phyloP scores from a whole-genome alignment of 2,888 invertebrate genomes.

The Melieria picta region DNA sequence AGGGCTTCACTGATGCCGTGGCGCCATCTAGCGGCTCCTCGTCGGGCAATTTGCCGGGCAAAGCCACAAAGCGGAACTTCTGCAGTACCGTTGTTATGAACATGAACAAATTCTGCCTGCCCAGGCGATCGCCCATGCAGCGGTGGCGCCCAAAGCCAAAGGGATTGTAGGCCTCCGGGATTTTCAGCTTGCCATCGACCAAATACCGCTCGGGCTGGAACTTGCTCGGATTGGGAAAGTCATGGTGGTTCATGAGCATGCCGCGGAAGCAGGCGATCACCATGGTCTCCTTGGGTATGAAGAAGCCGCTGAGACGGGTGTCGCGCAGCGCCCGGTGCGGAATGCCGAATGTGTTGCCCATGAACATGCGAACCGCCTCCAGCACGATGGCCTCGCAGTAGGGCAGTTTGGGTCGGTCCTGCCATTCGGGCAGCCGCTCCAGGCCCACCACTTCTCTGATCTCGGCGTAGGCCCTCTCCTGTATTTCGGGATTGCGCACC shows the following conservation, averaged over 20 bases:
- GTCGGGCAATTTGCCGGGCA: conserved; percentile 75
- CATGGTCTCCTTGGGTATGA: conserved; percentile 86
- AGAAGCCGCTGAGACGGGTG: conserved; percentile 76
- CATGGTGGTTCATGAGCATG: conserved; percentile 74
- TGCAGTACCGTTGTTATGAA: conserved; percentile 80
- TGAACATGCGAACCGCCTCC: conserved; percentile 83
- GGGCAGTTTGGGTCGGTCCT: conserved; percentile 81
- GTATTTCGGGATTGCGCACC: conserved; percentile 76
- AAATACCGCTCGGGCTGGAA: conserved; percentile 83
- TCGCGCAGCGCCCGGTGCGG: conserved; percentile 82
- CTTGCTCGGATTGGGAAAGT: conserved; percentile 75
- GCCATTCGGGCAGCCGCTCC: conserved; percentile 74
- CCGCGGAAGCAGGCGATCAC: conserved; percentile 80
- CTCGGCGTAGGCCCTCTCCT: conserved; percentile 80
- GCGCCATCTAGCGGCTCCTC: conserved; percentile 79
- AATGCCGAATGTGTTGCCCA: conserved; percentile 80
- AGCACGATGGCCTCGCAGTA: conserved; percentile 82
- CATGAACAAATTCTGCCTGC: conserved; percentile 80
- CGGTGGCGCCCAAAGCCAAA: conserved; percentile 83
- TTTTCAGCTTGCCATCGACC: conserved; percentile 69
- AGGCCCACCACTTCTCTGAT: conserved; percentile 79
- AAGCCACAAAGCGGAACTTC: conserved; percentile 74
- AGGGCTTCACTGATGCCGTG: conserved; percentile 80
- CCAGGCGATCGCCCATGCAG: conserved; percentile 83
- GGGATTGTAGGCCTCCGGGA: conserved; percentile 79